Percentiles rank a stretch among this genome's conserved stretches.
Evolutionary conservation across 2,797 vertebrate genomes (phyloP).

Genomic region (Rhinogobio ventralis): DNA sequence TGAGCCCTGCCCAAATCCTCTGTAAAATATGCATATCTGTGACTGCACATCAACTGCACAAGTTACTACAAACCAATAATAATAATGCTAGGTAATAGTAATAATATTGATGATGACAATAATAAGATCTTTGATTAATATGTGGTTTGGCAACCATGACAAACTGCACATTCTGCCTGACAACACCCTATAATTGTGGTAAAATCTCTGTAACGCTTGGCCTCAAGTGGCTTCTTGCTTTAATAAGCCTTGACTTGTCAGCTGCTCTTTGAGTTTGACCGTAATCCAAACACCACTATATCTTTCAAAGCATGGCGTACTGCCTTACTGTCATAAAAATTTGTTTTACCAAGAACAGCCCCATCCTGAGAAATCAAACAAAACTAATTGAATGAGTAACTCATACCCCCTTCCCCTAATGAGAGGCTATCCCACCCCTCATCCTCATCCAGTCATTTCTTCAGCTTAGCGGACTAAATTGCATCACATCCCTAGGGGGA

Average conservation of each 20-base stretch:
- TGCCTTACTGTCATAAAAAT: slow-evolving; percentile 14
- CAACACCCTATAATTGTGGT: slow-evolving; percentile 26
- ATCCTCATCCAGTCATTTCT: slow-evolving; percentile 38
- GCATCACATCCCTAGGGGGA: slow-evolving; percentile 50
- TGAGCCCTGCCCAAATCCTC: background rate
- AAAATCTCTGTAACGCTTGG: slow-evolving; percentile 14
- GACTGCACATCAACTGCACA: background rate
- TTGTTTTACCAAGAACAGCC: slow-evolving; percentile 32
- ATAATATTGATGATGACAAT: slow-evolving; percentile 24
- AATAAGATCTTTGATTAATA: slow-evolving; percentile 29
- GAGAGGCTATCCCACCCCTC: slow-evolving; percentile 36
- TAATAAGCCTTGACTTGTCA: slow-evolving; percentile 30
- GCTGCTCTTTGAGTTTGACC: slow-evolving; percentile 26
- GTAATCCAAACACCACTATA: slow-evolving; percentile 18
- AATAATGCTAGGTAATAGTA: slow-evolving; percentile 15
- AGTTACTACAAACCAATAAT: slow-evolving; percentile 18
- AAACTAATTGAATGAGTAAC: slow-evolving; percentile 49
- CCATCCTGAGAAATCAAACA: slow-evolving; percentile 47
- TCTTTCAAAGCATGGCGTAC: slow-evolving; percentile 37
- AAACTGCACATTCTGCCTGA: slow-evolving; percentile 30
- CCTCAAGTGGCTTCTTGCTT: slow-evolving; percentile 20
- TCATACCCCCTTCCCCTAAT: slow-evolving; percentile 36
- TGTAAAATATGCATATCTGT: background rate
- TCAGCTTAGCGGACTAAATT: slow-evolving; percentile 49
- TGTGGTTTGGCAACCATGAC: background rate